Conservation (phyloP, 2,113 vertebrate genomes). For the Scatophagus argus region DNA sequence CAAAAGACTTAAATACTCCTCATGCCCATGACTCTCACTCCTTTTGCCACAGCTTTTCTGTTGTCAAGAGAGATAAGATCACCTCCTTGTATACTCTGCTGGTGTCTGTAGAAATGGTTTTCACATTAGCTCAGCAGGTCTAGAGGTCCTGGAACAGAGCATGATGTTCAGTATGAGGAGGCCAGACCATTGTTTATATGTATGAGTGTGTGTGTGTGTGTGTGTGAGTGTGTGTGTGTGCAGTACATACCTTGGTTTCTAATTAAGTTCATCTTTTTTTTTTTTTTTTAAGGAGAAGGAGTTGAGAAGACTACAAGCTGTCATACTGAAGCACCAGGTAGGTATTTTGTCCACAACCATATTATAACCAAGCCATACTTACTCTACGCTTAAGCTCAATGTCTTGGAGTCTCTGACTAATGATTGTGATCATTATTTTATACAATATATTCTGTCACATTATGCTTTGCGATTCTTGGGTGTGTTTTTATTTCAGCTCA, state of each 20-base stretch:
- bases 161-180: slow-evolving; percentile 6
- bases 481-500: slow-evolving; percentile 70
- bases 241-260: slow-evolving; percentile 36
- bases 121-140: neutral
- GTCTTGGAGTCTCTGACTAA: slow-evolving; percentile 20
- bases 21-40: neutral
- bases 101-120: slow-evolving; percentile 5
- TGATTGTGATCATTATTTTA: neutral
- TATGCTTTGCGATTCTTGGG: slow-evolving; percentile 7
- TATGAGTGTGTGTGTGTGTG: slow-evolving; percentile 41
- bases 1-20: too few species aligned
- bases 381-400: slow-evolving; percentile 1
- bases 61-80: slow-evolving; percentile 23
- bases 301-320: slow-evolving; percentile 92
- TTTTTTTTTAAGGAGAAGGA: slow-evolving; percentile 91
- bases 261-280: slow-evolving; percentile 44
- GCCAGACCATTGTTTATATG: too few species aligned
- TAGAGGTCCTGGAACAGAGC: slow-evolving; percentile 8
- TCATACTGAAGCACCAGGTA: slow-evolving; percentile 97
- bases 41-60: neutral
- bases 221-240: neutral
- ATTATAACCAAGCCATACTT: slow-evolving; percentile 5
- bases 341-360: slow-evolving; percentile 50
- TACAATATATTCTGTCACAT: neutral
- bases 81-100: neutral